These are phyloP conservation scores for Dicrostonyx torquatus DNA, from an alignment of 2,797 vertebrate species.

Conservation along the genomic window DNA sequence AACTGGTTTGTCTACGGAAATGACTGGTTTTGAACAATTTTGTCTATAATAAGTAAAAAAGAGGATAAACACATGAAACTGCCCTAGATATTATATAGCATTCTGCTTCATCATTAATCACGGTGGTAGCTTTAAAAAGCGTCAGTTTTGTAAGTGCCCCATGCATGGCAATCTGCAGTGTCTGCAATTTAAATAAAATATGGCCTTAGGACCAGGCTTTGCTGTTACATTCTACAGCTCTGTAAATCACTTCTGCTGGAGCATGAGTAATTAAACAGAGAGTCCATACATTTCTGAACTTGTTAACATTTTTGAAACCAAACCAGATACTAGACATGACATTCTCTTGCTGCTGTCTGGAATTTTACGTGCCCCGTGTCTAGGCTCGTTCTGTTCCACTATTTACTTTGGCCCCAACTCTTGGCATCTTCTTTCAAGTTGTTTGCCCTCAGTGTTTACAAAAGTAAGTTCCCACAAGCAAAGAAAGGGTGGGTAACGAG, in stretches of 20 bases:
- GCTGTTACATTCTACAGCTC: not conserved
- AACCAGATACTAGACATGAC: constrained; percentile 70
- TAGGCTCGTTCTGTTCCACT: constrained; percentile 57
- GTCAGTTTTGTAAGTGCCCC: not conserved
- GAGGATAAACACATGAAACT: constrained; percentile 39
- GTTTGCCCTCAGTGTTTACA: constrained; percentile 72
- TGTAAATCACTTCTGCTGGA: constrained; percentile 26
- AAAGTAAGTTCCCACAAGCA: constrained; percentile 70
- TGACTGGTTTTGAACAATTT: constrained; percentile 15
- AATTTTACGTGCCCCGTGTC: constrained; percentile 65
- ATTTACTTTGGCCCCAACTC: constrained; percentile 75
- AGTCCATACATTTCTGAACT: constrained; percentile 64
- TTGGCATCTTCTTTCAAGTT: constrained; percentile 67
- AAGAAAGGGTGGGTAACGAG: constrained; percentile 34
- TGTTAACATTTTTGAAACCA: constrained; percentile 71
- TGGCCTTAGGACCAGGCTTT: constrained; percentile 39
- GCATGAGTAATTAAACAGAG: constrained; percentile 57
- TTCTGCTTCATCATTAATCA: constrained; percentile 38
- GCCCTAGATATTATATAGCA: not conserved
- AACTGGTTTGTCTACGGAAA: not conserved
- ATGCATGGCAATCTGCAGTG: not conserved
- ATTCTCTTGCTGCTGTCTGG: constrained; percentile 75
- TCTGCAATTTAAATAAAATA: constrained; percentile 68
- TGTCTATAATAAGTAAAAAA: constrained; percentile 35
- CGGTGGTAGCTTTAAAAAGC: not conserved